Evolutionary conservation across 2,113 vertebrate species (phyloP).

Genomic region (Oreochromis niloticus): DNA sequence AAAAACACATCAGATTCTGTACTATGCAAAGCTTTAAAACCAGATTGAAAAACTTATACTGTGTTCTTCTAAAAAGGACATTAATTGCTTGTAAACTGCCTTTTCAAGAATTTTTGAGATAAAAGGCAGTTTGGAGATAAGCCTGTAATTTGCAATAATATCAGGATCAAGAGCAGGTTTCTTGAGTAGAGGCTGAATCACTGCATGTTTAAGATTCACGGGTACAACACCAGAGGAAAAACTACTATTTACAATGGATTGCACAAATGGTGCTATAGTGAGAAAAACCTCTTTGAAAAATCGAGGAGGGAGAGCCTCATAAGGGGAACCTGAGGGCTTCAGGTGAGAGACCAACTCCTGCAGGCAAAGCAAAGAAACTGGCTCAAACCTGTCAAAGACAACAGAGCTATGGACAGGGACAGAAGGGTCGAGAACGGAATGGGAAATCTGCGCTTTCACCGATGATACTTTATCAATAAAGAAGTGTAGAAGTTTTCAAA

Average conservation of each 20-base stretch:
- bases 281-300: background rate
- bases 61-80: background rate
- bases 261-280: background rate
- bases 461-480: background rate
- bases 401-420: fast-evolving
- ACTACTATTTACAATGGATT: fast-evolving
- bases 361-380: background rate
- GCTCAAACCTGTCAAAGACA: background rate
- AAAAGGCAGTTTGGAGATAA: background rate
- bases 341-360: fast-evolving
- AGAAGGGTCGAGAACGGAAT: fast-evolving
- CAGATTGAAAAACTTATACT: background rate
- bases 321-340: background rate
- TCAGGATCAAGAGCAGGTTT: background rate
- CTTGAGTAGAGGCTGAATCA: background rate
- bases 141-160: background rate
- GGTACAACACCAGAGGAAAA: background rate
- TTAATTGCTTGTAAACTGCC: background rate
- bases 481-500: background rate
- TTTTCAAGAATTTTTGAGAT: fast-evolving
- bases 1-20: background rate
- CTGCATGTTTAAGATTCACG: fast-evolving
- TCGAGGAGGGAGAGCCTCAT: fast-evolving
- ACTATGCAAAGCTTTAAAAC: background rate
- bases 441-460: fast-evolving